phyloP scores from a whole-genome alignment of 2,797 vertebrate species.

The Gymnoscopelus microlampas region DNA sequence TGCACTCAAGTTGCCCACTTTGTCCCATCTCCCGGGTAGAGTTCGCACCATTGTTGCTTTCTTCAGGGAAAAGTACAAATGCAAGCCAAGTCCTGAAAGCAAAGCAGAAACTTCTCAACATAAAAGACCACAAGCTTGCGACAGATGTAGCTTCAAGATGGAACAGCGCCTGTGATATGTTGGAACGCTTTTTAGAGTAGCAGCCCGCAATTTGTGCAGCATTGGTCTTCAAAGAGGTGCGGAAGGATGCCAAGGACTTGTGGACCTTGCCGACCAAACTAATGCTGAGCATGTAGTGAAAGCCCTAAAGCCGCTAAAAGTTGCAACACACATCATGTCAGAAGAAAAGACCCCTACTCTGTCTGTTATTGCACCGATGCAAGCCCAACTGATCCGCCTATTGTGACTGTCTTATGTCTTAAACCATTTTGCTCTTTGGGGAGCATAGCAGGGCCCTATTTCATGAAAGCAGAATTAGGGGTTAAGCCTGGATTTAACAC shows the following conservation, averaged over 20 bases:
- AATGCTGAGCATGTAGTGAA: conserved; percentile 6
- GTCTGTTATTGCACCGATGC: not conserved
- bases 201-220: conserved; percentile 11
- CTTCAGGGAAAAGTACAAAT: conserved; percentile 9
- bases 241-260: conserved; percentile 9
- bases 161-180: conserved; percentile 15
- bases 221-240: conserved; percentile 1
- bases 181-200: conserved; percentile 12
- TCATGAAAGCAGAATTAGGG: too few species aligned
- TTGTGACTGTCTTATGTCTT: too few species aligned
- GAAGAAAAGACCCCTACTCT: conserved; percentile 17
- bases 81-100: not conserved
- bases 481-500: too few species aligned
- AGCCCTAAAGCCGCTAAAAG: not conserved
- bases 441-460: too few species aligned
- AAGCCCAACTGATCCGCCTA: too few species aligned
- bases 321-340: too few species aligned
- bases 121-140: conserved; percentile 8
- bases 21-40: conserved; percentile 8
- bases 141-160: conserved; percentile 6
- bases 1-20: conserved; percentile 2
- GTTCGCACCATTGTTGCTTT: not conserved
- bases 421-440: too few species aligned
- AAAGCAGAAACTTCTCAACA: conserved; percentile 20
- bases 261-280: conserved; percentile 11